A percentile compares a stretch with the other conserved stretches of the same genome.
Evolutionary conservation across 2,113 vertebrate species (phyloP).

Genomic region (Psittacula cyanocephala): DNA sequence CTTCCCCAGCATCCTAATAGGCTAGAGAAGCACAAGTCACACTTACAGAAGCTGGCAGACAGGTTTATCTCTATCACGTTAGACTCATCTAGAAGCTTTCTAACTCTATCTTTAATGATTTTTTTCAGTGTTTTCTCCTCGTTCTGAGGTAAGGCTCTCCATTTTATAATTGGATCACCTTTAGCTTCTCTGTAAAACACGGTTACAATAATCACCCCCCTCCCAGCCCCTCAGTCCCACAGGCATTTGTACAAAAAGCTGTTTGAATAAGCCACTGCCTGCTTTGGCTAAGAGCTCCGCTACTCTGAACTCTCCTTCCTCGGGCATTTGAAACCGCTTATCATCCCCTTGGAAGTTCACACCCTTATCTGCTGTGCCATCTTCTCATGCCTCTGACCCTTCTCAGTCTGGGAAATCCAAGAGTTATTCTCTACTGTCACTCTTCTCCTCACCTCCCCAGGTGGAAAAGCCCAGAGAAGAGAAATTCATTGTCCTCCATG

Average conservation of each 20-base stretch:
- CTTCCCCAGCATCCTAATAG: too few species aligned
- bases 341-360: neutral
- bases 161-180: conserved; percentile 40
- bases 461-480: neutral
- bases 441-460: neutral
- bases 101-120: conserved; percentile 50
- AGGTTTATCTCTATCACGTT: conserved; percentile 21
- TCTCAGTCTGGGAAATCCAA: neutral
- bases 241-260: neutral
- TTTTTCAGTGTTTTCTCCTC: conserved; percentile 1
- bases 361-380: neutral
- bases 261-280: neutral
- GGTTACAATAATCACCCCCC: neutral
- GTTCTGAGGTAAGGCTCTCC: neutral
- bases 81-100: conserved; percentile 19
- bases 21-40: neutral
- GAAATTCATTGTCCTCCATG: neutral
- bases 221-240: neutral
- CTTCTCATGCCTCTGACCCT: neutral
- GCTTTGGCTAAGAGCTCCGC: neutral
- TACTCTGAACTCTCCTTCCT: neutral
- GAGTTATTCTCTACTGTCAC: neutral
- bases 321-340: fast-evolving
- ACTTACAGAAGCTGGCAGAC: neutral
- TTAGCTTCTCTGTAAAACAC: neutral